A percentile compares a stretch with the other conserved stretches of the same genome.
phyloP scores from a whole-genome alignment of 1,140 invertebrate genomes.

The Drosophila kanapiae region DNA sequence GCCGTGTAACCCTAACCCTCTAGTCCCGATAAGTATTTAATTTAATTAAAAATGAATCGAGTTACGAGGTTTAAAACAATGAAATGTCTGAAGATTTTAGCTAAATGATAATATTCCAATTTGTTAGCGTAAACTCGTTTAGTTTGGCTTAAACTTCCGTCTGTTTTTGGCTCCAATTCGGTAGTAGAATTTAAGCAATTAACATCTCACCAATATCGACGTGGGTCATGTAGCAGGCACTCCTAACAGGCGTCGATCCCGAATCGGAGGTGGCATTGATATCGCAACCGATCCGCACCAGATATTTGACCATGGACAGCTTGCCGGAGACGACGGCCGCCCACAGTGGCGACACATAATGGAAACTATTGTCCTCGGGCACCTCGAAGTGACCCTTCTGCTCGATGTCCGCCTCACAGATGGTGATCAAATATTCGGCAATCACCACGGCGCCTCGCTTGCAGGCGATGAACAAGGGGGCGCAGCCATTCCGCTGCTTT shows the following conservation, averaged over 20 bases:
- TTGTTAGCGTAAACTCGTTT: not conserved
- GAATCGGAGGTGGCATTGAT: conserved; percentile 94
- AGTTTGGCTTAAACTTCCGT: not conserved
- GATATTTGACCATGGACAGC: conserved; percentile 91
- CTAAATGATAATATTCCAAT: not conserved
- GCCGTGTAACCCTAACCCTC: not conserved
- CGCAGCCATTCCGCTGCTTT: conserved; percentile 89
- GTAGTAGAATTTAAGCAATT: not conserved
- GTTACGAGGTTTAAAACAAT: too few species aligned
- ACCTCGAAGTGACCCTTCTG: conserved; percentile 92
- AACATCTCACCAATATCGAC: conserved; percentile 88
- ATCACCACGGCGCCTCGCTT: conserved; percentile 94
- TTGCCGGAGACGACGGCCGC: conserved; percentile 96
- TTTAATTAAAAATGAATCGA: not conserved
- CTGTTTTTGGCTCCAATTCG: not conserved
- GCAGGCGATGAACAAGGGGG: conserved; percentile 94
- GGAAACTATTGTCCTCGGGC: conserved; percentile 90
- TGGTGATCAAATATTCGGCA: conserved; percentile 94
- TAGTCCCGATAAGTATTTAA: not conserved
- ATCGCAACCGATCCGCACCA: conserved; percentile 93
- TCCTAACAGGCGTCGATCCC: conserved; percentile 93
- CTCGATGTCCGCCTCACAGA: conserved; percentile 94
- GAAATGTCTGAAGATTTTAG: not conserved
- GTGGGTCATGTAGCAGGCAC: conserved; percentile 97
- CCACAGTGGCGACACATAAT: conserved; percentile 96